A percentile compares a stretch with the other conserved stretches of the same genome.
Conservation (phyloP, 2,888 invertebrate species). For the Apamea epomidion region DNA sequence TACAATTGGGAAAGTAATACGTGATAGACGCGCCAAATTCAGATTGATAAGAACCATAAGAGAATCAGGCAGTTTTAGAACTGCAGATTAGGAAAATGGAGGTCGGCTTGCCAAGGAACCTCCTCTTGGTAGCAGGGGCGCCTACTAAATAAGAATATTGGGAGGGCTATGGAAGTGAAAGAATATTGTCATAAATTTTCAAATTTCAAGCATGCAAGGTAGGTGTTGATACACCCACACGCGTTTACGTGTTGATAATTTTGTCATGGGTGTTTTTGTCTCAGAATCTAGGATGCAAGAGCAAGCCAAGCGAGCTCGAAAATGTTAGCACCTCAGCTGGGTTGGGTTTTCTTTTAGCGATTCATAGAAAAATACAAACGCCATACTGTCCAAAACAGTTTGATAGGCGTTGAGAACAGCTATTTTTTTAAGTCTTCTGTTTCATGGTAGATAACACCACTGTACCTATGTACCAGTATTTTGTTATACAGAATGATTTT, state of each 20-base stretch:
- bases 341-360: not conserved
- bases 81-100: constrained; percentile 9
- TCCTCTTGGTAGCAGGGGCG: not conserved
- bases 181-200: not conserved
- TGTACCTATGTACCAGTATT: not conserved
- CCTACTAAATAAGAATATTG: not conserved
- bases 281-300: not conserved
- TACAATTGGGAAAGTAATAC: constrained; percentile 53
- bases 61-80: constrained; percentile 34
- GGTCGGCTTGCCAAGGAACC: constrained; percentile 1
- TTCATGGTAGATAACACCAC: not conserved
- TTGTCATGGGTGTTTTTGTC: not conserved
- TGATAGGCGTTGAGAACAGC: not conserved
- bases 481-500: not conserved
- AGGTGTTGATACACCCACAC: no score
- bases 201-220: not conserved
- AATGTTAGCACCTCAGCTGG: not conserved
- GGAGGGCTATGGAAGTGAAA: not conserved
- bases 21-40: constrained; percentile 38
- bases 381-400: not conserved
- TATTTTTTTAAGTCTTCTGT: not conserved
- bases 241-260: not conserved
- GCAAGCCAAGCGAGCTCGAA: no score
- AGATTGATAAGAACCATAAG: constrained; percentile 48
- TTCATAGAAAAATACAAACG: not conserved